A percentile compares a stretch with the other conserved stretches of the same genome.
These are phyloP conservation scores for Genyomyrus donnyi DNA, from an alignment of 2,113 vertebrate species.

Conservation along the genomic window DNA sequence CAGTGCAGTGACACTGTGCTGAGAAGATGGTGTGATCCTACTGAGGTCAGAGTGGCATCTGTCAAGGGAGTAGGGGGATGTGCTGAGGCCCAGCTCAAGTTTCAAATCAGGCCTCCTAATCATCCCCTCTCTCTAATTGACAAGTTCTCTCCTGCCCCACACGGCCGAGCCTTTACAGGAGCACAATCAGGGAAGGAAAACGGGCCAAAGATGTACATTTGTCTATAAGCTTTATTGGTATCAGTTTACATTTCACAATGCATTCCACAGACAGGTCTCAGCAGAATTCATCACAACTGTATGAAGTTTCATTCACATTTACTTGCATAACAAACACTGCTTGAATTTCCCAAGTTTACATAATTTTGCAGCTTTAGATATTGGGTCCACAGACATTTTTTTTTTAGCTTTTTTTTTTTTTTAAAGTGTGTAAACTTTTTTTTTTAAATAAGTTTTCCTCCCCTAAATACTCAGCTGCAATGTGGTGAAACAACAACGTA, in stretches of 20 bases:
- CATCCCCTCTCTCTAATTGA: too few species aligned
- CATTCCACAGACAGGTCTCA: constrained; percentile 92
- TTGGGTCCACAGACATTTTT: constrained; percentile 68
- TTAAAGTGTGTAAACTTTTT: constrained; percentile 61
- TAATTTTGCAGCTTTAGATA: constrained; percentile 71
- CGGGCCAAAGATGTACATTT: constrained; percentile 14
- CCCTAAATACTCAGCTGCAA: constrained; percentile 65
- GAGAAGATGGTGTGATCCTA: too few species aligned
- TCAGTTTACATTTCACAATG: constrained; percentile 91
- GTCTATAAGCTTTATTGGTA: constrained; percentile 98
- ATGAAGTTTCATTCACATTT: constrained; percentile 75
- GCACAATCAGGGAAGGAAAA: too few species aligned
- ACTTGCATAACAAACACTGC: constrained; percentile 79
- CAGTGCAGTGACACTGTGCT: too few species aligned
- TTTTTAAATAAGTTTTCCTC: constrained; percentile 33
- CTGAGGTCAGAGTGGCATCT: too few species aligned
- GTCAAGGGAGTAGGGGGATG: too few species aligned
- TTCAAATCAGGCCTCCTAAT: too few species aligned
- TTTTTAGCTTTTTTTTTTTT: constrained; percentile 16
- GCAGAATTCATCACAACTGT: constrained; percentile 79
- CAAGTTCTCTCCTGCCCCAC: neutral
- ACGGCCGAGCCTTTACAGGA: too few species aligned
- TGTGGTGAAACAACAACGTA: constrained; percentile 56
- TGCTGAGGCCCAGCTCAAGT: neutral
- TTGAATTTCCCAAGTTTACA: constrained; percentile 71